Percentiles rank a stretch among this genome's conserved stretches.
Evolutionary conservation across 2,113 vertebrate genomes (phyloP).

Genomic region (Hyla sarda): DNA sequence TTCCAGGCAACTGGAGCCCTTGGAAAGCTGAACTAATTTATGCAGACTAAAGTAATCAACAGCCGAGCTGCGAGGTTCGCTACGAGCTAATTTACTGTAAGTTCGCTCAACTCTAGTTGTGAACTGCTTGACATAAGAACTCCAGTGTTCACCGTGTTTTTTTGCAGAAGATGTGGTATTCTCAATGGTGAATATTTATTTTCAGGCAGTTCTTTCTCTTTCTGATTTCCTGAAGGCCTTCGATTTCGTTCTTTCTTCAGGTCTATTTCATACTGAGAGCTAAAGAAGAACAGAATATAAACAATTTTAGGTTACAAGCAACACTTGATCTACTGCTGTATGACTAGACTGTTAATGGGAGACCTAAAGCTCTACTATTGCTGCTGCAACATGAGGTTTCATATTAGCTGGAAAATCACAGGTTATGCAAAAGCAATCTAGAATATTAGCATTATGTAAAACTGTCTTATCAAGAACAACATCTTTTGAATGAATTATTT

Average conservation of each 20-base stretch:
- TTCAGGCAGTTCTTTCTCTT: conserved; percentile 50
- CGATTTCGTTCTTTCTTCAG: conserved; percentile 80
- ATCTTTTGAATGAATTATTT: too few species aligned
- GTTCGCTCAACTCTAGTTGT: not conserved
- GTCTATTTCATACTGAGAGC: conserved; percentile 82
- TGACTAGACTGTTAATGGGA: too few species aligned
- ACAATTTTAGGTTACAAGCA: not conserved
- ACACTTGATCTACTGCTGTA: not conserved
- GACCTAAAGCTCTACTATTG: too few species aligned
- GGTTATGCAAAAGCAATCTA: not conserved
- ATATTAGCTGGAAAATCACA: not conserved
- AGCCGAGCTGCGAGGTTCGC: too few species aligned
- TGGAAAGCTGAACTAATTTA: too few species aligned
- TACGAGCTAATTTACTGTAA: too few species aligned
- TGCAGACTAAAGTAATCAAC: too few species aligned
- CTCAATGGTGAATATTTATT: conserved; percentile 62
- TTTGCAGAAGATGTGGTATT: conserved; percentile 41
- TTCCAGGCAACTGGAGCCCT: too few species aligned
- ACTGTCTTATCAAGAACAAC: too few species aligned
- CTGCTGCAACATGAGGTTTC: not conserved
- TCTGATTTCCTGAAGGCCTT: conserved; percentile 64
- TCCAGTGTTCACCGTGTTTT: conserved; percentile 68
- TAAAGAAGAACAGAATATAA: conserved; percentile 62
- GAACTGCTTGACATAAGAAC: not conserved
- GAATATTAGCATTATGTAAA: not conserved